Percentiles rank a stretch among this genome's conserved stretches.
Conservation (phyloP, 2,888 invertebrate genomes). For the Boloria euphrosyne region DNA sequence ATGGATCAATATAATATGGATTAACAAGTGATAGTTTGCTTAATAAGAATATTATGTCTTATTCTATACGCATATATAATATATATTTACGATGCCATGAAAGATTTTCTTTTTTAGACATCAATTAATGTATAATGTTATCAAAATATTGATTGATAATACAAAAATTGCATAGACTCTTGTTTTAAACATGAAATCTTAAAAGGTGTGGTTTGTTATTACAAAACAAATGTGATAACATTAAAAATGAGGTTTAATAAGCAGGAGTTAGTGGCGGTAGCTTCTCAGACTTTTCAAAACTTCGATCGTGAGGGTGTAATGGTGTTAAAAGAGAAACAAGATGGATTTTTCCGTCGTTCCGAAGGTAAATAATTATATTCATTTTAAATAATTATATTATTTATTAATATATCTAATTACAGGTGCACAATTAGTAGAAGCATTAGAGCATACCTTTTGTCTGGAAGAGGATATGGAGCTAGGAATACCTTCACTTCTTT, state of each 20-base stretch:
- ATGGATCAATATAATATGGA: no score
- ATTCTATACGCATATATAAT: no score
- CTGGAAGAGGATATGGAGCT: no score
- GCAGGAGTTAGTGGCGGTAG: slow-evolving; percentile 92
- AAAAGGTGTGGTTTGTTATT: slow-evolving; percentile 36
- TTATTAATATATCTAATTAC: background rate
- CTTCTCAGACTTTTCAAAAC: slow-evolving; percentile 92
- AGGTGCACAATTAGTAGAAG: no score
- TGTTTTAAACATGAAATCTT: background rate
- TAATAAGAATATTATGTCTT: no score
- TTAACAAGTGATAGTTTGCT: no score
- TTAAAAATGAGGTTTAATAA: slow-evolving; percentile 93
- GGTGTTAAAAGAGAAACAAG: slow-evolving; percentile 92
- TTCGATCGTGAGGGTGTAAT: slow-evolving; percentile 96
- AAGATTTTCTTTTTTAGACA: no score
- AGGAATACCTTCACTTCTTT: no score
- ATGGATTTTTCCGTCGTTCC: slow-evolving; percentile 94
- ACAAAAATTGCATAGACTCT: background rate
- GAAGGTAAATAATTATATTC: slow-evolving; percentile 89
- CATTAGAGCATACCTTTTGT: no score
- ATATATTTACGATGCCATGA: no score
- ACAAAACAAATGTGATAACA: slow-evolving; percentile 29
- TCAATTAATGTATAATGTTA: no score
- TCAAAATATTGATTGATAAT: no score
- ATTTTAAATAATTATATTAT: background rate